Base-by-base conservation (phyloP, 2,113 vertebrate species). In the Calypte anna region DNA sequence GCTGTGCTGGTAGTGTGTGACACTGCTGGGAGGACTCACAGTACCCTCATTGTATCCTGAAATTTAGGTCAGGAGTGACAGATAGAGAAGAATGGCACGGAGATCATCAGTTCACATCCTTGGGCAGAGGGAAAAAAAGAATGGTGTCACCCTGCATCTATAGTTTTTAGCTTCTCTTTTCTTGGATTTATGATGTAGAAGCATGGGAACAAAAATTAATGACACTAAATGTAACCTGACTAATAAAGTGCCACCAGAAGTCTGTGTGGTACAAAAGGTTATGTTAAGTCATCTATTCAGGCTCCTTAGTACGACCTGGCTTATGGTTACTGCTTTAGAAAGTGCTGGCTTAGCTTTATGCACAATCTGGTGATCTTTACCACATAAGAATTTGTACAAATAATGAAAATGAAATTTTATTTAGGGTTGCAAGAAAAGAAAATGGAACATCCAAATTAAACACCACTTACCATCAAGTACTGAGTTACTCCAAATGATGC, bases 351-450 rank as follows among this genome's bases (percentile, higher is more conserved):
- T 27, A 88, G 63, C 50, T 83, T 61, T 30, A 48, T 63, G 23
- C 27, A 91, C 64, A 63, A 12, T 88, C 90, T 38, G 19, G 14
- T 43, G 51, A 59, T 44, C 38, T 59, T 90, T 73, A 66, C 25
- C 53, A 80, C 15, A 27, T 33, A 31, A 54, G 28, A 12, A 72
- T 23, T 24, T 53, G 20, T 50, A 81, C 1, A 3, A 81, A 90
- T 89, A 90, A 57, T 36, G 46, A 88, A 95, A 96, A 94, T 51
- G 13, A 75, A 96, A 88, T 93, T 82, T 62, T 54, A 78, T 94
- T 97, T 91, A 79, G 30, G 40, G 67, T 87, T 90, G 53, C 10
- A 7, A 96, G 89, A 95, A 95, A 96, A 96, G 57, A 93, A 96
- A 96, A 97, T 97, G 27, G 59, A 91, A 95, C 82, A 55, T 38